These are phyloP conservation scores for Oscheius sp. DNA, from an alignment of 2,888 invertebrate species.

Conservation along the genomic window DNA sequence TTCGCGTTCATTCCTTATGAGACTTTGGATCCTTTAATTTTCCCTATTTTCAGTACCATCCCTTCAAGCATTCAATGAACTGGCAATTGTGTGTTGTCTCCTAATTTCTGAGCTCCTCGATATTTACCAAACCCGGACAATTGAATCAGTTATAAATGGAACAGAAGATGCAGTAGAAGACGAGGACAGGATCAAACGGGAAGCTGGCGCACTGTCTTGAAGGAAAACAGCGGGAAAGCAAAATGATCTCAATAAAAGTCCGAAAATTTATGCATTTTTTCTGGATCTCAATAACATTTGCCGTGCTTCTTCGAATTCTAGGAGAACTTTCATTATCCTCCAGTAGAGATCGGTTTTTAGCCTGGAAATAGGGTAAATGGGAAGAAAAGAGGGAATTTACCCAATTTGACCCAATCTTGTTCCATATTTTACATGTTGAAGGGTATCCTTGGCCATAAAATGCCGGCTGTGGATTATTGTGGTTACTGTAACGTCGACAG, in stretches of 20 bases:
- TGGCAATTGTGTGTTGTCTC: not conserved
- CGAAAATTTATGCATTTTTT: not conserved
- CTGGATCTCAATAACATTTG: slow-evolving; percentile 52
- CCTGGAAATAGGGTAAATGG: slow-evolving; percentile 30
- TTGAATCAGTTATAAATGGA: not conserved
- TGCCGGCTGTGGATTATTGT: slow-evolving; percentile 50
- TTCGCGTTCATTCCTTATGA: too few species aligned
- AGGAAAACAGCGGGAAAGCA: not conserved
- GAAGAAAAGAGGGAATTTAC: slow-evolving; percentile 34
- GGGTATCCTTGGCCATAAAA: slow-evolving; percentile 47
- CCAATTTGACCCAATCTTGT: slow-evolving; percentile 48
- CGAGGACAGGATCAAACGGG: not conserved
- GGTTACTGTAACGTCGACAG: slow-evolving; percentile 31
- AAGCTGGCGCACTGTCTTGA: not conserved
- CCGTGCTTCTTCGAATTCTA: slow-evolving; percentile 61
- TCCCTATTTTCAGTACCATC: too few species aligned
- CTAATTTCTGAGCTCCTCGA: slow-evolving; percentile 10
- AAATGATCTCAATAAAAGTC: not conserved
- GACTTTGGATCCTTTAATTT: too few species aligned
- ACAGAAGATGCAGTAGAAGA: not conserved
- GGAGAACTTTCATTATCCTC: slow-evolving; percentile 58
- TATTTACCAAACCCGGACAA: not conserved
- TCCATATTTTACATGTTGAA: slow-evolving; percentile 54
- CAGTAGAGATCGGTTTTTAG: slow-evolving; percentile 53
- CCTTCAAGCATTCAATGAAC: not conserved